phyloP scores from a whole-genome alignment of 2,797 vertebrate genomes.

The Melanotaenia maccullochi region DNA sequence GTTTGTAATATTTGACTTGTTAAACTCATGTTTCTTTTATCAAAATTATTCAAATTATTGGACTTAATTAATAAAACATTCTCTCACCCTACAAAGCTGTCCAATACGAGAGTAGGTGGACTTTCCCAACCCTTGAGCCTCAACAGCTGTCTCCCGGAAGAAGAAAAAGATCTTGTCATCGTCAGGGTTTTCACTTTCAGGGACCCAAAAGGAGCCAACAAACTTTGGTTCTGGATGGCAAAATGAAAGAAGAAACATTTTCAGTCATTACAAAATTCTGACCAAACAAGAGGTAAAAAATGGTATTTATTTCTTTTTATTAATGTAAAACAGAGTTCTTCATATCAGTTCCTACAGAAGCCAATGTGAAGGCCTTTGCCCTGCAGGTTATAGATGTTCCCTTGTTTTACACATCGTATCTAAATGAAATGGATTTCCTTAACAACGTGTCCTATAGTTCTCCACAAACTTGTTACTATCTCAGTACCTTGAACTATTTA shows the following conservation, averaged over 20 bases:
- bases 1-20: background rate
- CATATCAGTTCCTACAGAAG: background rate
- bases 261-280: background rate
- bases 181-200: constrained; percentile 94
- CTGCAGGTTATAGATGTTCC: background rate
- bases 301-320: background rate
- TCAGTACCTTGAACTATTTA: background rate
- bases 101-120: constrained; percentile 92
- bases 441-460: background rate
- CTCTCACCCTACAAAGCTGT: constrained; percentile 92
- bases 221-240: constrained; percentile 91
- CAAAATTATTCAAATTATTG: background rate
- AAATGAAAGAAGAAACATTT: constrained; percentile 12
- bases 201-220: constrained; percentile 93
- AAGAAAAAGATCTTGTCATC: constrained; percentile 99
- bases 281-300: background rate
- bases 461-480: background rate
- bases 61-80: background rate
- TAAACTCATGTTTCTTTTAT: too few species aligned
- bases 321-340: too few species aligned
- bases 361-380: background rate
- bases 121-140: constrained; percentile 90
- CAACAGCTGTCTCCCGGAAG: constrained; percentile 94
- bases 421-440: background rate
- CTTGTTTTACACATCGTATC: background rate